These are phyloP conservation scores for Tetropium fuscum DNA, from an alignment of 2,888 invertebrate species.

Conservation along the genomic window DNA sequence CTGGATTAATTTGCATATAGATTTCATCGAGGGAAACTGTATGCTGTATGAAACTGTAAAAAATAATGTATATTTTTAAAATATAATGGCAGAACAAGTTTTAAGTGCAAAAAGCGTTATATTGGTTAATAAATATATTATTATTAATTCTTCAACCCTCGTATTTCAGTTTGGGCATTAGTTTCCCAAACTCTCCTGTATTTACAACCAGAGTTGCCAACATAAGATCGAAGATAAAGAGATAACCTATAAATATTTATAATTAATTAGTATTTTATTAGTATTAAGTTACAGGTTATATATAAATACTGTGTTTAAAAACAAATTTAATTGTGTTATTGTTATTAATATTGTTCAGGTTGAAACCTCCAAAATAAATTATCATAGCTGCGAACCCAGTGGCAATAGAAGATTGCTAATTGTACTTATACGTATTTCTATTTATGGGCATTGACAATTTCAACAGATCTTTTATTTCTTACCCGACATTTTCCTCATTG, in stretches of 20 bases:
- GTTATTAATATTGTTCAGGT: too few relatives aligned
- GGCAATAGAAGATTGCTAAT: slow-evolving; percentile 45
- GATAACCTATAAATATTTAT: slow-evolving; percentile 22
- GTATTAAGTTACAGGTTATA: too few relatives aligned
- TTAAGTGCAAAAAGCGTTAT: too few relatives aligned
- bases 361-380: background rate
- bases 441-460: slow-evolving; percentile 52
- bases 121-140: background rate
- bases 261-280: background rate
- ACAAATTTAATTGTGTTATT: too few relatives aligned
- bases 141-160: too few relatives aligned
- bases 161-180: background rate
- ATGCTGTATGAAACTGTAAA: slow-evolving; percentile 76
- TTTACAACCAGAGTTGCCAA: slow-evolving; percentile 17
- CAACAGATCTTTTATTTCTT: slow-evolving; percentile 47
- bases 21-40: slow-evolving; percentile 78
- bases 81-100: too few relatives aligned
- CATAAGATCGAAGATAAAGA: slow-evolving; percentile 1
- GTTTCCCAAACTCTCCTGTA: background rate
- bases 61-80: slow-evolving; percentile 14
- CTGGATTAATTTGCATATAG: slow-evolving; percentile 78
- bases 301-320: too few relatives aligned
- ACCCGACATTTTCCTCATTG: slow-evolving; percentile 68
- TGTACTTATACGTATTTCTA: slow-evolving; percentile 46
- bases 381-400: slow-evolving; percentile 36